A percentile compares a stretch with the other conserved stretches of the same genome.
Evolutionary conservation across 1,140 invertebrate species (phyloP).

Genomic region (Drosophila kanapiae): DNA sequence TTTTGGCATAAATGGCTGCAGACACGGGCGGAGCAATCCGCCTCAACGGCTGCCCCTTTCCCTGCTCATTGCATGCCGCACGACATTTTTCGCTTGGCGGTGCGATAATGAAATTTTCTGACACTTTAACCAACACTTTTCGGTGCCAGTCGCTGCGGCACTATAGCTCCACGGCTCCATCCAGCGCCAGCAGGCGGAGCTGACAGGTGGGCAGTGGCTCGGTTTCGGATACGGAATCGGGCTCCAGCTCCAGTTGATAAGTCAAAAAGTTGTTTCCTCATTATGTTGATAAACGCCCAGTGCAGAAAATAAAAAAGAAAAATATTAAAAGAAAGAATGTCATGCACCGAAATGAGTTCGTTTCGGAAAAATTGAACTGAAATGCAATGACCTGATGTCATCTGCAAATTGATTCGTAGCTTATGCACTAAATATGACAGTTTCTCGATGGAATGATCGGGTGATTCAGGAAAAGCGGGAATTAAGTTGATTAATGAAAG

Average conservation of each 20-base stretch:
- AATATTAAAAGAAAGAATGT: slow-evolving; percentile 16
- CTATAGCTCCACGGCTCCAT: slow-evolving; percentile 35
- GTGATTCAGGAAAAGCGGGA: not conserved
- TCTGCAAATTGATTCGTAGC: slow-evolving; percentile 77
- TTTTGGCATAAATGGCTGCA: slow-evolving; percentile 80
- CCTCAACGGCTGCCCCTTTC: slow-evolving; percentile 33
- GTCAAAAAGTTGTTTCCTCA: slow-evolving; percentile 81
- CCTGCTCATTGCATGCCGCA: slow-evolving; percentile 72
- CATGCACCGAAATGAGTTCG: slow-evolving; percentile 22
- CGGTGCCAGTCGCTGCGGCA: slow-evolving; percentile 58
- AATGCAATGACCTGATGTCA: slow-evolving; percentile 48
- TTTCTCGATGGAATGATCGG: slow-evolving; percentile 3
- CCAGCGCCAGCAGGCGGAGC: slow-evolving; percentile 46
- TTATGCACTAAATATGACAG: slow-evolving; percentile 77
- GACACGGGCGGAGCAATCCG: slow-evolving; percentile 64
- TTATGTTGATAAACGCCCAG: slow-evolving; percentile 79
- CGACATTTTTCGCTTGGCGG: slow-evolving; percentile 76
- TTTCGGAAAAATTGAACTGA: slow-evolving; percentile 26
- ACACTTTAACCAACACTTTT: slow-evolving; percentile 82
- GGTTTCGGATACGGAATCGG: slow-evolving; percentile 12
- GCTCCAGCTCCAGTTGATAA: slow-evolving; percentile 58
- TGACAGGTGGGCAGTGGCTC: slow-evolving; percentile 62
- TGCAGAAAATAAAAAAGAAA: slow-evolving; percentile 21
- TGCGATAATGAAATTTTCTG: slow-evolving; percentile 81
- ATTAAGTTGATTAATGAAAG: not conserved